Conservation (phyloP, 2,113 vertebrate genomes). For the Oncorhynchus keta region DNA sequence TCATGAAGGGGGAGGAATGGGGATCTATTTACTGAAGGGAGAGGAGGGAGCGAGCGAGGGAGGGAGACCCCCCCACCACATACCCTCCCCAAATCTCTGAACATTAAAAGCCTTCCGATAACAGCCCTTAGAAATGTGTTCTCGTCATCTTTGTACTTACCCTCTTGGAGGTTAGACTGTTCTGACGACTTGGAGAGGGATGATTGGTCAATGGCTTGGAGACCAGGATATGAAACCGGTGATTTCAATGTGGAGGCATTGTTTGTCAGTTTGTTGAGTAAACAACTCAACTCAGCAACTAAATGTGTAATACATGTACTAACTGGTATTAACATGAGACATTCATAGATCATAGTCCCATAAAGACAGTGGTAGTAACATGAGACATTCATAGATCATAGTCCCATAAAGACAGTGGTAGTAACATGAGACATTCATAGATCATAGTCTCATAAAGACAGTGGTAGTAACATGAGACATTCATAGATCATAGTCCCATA, state of each 20-base stretch:
- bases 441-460: too few relatives aligned
- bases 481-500: too few relatives aligned
- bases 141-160: conserved; percentile 4
- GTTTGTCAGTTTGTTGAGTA: not conserved
- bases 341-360: too few relatives aligned
- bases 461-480: too few relatives aligned
- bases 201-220: not conserved
- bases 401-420: too few relatives aligned
- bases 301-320: not conserved
- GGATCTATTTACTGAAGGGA: conserved; percentile 16
- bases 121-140: conserved; percentile 21
- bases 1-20: conserved; percentile 41
- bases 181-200: not conserved
- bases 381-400: too few relatives aligned
- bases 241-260: not conserved
- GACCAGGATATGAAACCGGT: not conserved
- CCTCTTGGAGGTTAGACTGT: conserved; percentile 14
- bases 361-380: too few relatives aligned
- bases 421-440: too few relatives aligned
- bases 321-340: not conserved
- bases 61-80: conserved; percentile 7
- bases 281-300: too few relatives aligned
- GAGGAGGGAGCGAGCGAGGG: not conserved
- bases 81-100: not conserved
- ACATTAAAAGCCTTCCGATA: conserved; percentile 28